Percentiles rank a stretch among this genome's conserved stretches.
Conservation (phyloP, 2,888 invertebrate species). For the Yponomeuta malinellus region DNA sequence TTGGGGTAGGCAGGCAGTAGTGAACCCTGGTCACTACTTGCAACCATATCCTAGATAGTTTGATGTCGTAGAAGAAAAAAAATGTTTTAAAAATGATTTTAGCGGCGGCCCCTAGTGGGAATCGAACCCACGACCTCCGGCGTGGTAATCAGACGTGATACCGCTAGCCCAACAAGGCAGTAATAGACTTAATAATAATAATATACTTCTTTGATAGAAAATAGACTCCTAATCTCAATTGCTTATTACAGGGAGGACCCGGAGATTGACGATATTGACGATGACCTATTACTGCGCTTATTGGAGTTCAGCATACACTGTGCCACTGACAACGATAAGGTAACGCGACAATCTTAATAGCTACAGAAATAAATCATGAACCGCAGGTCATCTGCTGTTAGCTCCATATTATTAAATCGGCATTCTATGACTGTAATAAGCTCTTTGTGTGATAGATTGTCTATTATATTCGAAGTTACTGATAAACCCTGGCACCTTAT, state of each 20-base stretch:
- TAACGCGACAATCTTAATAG: constrained; percentile 37
- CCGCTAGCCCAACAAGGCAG: too few relatives aligned
- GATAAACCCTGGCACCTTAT: not conserved
- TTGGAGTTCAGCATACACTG: constrained; percentile 80
- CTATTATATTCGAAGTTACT: not conserved
- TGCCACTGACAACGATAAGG: constrained; percentile 85
- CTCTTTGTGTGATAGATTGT: too few relatives aligned
- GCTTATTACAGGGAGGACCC: constrained; percentile 59
- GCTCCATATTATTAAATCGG: not conserved
- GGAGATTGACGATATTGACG: constrained; percentile 80
- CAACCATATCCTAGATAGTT: too few relatives aligned
- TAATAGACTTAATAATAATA: not conserved
- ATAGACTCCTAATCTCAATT: not conserved
- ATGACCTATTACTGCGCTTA: constrained; percentile 80
- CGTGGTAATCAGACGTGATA: too few relatives aligned
- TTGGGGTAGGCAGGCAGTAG: too few relatives aligned
- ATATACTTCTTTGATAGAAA: too few relatives aligned
- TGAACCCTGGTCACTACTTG: too few relatives aligned
- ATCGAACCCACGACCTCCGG: too few relatives aligned
- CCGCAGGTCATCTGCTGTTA: not conserved
- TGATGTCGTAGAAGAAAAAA: too few relatives aligned
- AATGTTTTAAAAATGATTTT: too few relatives aligned
- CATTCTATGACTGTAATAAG: too few relatives aligned
- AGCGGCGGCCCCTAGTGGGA: too few relatives aligned
- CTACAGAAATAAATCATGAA: not conserved